Base-by-base conservation (phyloP, 2,113 vertebrate genomes). In the Martes martes region DNA sequence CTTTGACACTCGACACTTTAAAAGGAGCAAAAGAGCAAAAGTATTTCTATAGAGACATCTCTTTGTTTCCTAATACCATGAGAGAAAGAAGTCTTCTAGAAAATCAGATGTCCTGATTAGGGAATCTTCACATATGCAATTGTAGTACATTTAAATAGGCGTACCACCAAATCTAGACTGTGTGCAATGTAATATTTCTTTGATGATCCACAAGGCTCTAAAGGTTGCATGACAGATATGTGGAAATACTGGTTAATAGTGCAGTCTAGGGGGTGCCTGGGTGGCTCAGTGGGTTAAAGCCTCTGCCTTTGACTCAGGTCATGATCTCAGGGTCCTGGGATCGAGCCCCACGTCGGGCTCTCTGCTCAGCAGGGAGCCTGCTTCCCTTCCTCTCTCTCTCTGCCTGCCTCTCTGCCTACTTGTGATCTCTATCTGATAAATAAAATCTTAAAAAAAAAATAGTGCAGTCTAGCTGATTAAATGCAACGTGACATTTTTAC, bases 1-100 rank as follows among this genome's bases (percentile, higher is more conserved):
- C 86, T 95, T 96, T 94, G 80, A 96, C 87, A 95, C 65, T 52
- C 92, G 95, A 80, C 79, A 96, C 36, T 96, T 59, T 59, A 57
- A 96, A 94, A 87, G 39, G 36, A 94, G 42, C 36, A 61, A 82
- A 61, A 47, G 83, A 71, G 19, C 8, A 57, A 36, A 50, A 85
- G 31, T 42, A 57, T 95, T 76, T 81, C 50, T 55, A 18, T 16
- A 26, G 24, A 90, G 59, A 59, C 18, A 81, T 81, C 15, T 91
- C 45, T 84, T 21, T 95, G 74, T 82, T 89, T 91, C 67, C 67
- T 74, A 50, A 71, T 63, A 81, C 74, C 47, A 14, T 78, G 26
- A 89, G 33, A 85, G 33, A 94, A 81, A 78, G 15, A 92, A 33
- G 42, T 74, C 74, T 45, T 74, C 23, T 57, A n/a, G 55, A 59